Conservation (phyloP, 2,797 vertebrate genomes). For the Pitangus sulphuratus region DNA sequence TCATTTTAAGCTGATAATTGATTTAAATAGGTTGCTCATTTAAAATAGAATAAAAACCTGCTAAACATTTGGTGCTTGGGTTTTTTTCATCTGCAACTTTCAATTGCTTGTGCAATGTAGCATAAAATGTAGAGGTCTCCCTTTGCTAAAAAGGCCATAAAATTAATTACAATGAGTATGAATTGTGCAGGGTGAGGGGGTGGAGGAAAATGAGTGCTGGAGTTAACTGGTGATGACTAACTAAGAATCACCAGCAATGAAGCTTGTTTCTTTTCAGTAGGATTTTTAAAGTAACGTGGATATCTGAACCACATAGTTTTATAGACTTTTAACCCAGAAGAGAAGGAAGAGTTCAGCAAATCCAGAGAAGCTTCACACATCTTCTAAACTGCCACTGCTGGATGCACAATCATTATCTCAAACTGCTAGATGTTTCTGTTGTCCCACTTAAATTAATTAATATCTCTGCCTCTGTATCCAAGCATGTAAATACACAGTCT, state of each 20-base stretch:
- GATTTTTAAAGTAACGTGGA: not conserved
- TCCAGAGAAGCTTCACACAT: not conserved
- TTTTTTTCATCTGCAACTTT: conserved; percentile 88
- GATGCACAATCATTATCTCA: not conserved
- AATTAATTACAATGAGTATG: conserved; percentile 83
- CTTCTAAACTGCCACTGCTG: not conserved
- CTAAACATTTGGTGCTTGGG: conserved; percentile 88
- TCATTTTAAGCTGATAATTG: conserved; percentile 87
- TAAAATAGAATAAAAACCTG: conserved; percentile 85
- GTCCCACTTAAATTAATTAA: conserved; percentile 1
- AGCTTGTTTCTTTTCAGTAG: conserved; percentile 28
- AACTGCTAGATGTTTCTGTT: not conserved
- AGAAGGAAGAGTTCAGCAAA: not conserved
- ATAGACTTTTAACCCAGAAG: not conserved
- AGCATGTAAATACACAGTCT: not conserved
- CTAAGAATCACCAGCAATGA: conserved; percentile 51
- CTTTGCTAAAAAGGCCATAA: conserved; percentile 82
- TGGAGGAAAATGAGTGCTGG: conserved; percentile 22
- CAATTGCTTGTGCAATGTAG: conserved; percentile 89
- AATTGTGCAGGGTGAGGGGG: conserved; percentile 67
- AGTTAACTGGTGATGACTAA: conserved; percentile 74
- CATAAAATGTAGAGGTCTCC: conserved; percentile 84
- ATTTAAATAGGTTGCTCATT: conserved; percentile 88
- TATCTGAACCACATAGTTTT: not conserved
- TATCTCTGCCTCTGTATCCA: not conserved